Evolutionary conservation across 2,888 invertebrate genomes (phyloP).

Genomic region (Ptilodon capucinus): DNA sequence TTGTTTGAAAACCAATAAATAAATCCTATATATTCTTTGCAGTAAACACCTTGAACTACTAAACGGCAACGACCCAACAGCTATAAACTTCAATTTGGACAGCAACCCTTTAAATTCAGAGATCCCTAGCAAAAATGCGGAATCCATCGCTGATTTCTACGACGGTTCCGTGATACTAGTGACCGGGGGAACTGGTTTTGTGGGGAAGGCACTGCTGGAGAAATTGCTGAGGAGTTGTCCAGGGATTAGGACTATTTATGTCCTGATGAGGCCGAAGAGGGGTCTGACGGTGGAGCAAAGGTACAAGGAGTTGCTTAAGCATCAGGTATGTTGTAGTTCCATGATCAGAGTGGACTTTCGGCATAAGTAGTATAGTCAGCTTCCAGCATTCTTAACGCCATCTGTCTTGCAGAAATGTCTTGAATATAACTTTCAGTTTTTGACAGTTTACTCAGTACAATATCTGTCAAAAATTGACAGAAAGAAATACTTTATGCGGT

Average conservation of each 20-base stretch:
- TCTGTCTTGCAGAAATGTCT: too few species aligned
- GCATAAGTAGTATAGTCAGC: too few species aligned
- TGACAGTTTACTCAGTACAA: too few species aligned
- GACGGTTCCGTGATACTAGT: constrained; percentile 78
- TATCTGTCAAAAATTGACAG: too few species aligned
- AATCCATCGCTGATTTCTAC: constrained; percentile 76
- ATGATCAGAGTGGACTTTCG: neutral
- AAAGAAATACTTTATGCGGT: too few species aligned
- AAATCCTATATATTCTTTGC: too few species aligned
- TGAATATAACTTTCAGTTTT: too few species aligned
- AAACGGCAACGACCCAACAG: constrained; percentile 64
- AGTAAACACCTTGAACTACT: constrained; percentile 58
- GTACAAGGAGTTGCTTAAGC: constrained; percentile 88
- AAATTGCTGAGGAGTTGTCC: constrained; percentile 94
- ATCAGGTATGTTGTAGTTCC: constrained; percentile 73
- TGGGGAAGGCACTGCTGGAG: constrained; percentile 96
- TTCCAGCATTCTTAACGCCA: too few species aligned
- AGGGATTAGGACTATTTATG: constrained; percentile 88
- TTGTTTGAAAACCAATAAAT: too few species aligned
- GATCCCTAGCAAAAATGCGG: constrained; percentile 39
- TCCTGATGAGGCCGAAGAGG: constrained; percentile 90
- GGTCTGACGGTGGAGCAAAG: constrained; percentile 87
- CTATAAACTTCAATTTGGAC: constrained; percentile 51
- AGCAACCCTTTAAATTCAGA: constrained; percentile 30
- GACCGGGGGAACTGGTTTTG: constrained; percentile 88